These are phyloP conservation scores for Danio choprae DNA, from an alignment of 2,797 vertebrate genomes.

Conservation along the genomic window DNA sequence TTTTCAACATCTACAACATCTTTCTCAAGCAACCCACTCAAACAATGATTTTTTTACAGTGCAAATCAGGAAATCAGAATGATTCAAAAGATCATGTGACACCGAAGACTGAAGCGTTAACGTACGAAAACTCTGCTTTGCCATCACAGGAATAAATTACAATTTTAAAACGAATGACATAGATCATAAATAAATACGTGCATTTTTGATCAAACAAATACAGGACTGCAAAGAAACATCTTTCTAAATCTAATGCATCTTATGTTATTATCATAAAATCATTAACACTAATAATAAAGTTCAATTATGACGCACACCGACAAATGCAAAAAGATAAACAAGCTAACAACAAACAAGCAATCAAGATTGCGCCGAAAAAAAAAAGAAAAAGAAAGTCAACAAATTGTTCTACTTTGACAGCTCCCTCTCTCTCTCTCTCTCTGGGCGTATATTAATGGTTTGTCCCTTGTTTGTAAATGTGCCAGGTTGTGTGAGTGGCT, in stretches of 20 bases:
- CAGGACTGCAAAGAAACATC: not conserved
- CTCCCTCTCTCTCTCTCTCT: constrained; percentile 48
- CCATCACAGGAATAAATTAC: no score
- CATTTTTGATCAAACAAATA: not conserved
- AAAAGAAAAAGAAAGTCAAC: not conserved
- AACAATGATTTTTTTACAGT: no score
- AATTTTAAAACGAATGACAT: no score
- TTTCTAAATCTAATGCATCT: not conserved
- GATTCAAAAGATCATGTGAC: not conserved
- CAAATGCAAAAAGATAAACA: not conserved
- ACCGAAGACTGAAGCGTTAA: no score
- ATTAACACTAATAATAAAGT: not conserved
- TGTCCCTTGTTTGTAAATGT: constrained; percentile 84
- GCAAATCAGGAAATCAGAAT: not conserved
- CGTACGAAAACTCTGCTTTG: no score
- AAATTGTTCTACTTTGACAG: constrained; percentile 37
- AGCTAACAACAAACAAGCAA: constrained; percentile 28
- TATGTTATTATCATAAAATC: not conserved
- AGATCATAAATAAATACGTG: no score
- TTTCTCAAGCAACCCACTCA: no score
- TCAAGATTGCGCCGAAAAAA: not conserved
- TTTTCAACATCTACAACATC: no score
- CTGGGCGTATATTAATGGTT: constrained; percentile 80
- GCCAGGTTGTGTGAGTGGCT: constrained; percentile 82
- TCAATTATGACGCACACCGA: not conserved